phyloP scores from a whole-genome alignment of 1,140 invertebrate genomes.

The Limonius californicus region DNA sequence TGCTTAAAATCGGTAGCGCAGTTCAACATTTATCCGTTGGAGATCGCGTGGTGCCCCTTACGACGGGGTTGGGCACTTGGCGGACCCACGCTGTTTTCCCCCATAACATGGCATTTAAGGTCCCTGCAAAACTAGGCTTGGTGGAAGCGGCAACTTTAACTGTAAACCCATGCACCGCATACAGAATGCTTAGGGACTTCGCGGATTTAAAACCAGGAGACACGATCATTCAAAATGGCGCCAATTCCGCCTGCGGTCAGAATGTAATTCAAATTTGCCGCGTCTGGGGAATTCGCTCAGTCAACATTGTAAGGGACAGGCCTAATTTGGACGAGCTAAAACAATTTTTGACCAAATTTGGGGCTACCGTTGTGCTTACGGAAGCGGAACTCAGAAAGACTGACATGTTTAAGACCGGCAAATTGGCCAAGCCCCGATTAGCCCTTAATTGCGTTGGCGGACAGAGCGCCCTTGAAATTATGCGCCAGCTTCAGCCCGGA shows the following conservation, averaged over 20 bases:
- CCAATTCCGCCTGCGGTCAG: constrained; percentile 94
- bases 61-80: constrained; percentile 81
- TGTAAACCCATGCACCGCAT: constrained; percentile 96
- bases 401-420: constrained; percentile 65
- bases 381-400: constrained; percentile 80
- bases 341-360: constrained; percentile 66
- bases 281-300: constrained; percentile 69
- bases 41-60: constrained; percentile 78
- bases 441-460: constrained; percentile 96
- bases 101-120: constrained; percentile 62
- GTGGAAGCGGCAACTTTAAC: constrained; percentile 82
- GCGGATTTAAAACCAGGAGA: constrained; percentile 73
- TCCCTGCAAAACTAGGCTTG: constrained; percentile 64
- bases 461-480: constrained; percentile 77
- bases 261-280: constrained; percentile 88
- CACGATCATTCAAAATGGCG: constrained; percentile 93
- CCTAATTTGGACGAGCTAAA: constrained; percentile 73
- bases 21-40: constrained; percentile 66
- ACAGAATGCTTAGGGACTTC: constrained; percentile 94
- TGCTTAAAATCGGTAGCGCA: constrained; percentile 66
- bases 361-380: constrained; percentile 86
- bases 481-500: constrained; percentile 67
- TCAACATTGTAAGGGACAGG: constrained; percentile 86
- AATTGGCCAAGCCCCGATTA: constrained; percentile 69
- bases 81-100: constrained; percentile 65